Conservation (phyloP, 2,113 vertebrate species). For the Vulpes vulpes region DNA sequence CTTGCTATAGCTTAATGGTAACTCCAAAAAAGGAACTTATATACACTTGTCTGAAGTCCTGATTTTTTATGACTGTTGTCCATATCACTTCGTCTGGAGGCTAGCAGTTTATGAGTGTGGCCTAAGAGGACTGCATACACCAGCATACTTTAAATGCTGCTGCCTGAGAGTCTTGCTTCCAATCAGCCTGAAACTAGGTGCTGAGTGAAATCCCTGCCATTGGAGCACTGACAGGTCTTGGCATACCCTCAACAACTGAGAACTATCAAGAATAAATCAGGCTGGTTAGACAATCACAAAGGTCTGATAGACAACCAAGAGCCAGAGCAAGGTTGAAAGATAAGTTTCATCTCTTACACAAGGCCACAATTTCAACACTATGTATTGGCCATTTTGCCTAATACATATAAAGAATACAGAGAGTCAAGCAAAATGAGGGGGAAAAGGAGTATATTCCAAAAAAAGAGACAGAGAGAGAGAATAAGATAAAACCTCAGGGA, state of each 20-base stretch:
- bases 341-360: background rate
- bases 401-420: background rate
- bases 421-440: background rate
- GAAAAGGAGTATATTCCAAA: background rate
- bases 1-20: background rate
- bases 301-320: background rate
- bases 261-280: background rate
- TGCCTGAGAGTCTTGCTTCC: background rate
- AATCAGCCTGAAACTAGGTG: background rate
- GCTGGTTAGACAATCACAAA: background rate
- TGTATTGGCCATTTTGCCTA: background rate
- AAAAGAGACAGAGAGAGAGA: background rate
- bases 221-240: background rate
- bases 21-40: background rate
- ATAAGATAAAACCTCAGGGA: background rate
- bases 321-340: background rate
- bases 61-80: background rate
- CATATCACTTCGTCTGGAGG: background rate
- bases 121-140: background rate
- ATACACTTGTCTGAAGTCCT: background rate
- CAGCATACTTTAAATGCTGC: background rate
- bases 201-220: background rate
- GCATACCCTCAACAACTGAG: background rate
- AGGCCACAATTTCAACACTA: background rate
- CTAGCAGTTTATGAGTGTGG: background rate